Base-by-base conservation (phyloP, 2,113 vertebrate species). In the Cathartes aura region DNA sequence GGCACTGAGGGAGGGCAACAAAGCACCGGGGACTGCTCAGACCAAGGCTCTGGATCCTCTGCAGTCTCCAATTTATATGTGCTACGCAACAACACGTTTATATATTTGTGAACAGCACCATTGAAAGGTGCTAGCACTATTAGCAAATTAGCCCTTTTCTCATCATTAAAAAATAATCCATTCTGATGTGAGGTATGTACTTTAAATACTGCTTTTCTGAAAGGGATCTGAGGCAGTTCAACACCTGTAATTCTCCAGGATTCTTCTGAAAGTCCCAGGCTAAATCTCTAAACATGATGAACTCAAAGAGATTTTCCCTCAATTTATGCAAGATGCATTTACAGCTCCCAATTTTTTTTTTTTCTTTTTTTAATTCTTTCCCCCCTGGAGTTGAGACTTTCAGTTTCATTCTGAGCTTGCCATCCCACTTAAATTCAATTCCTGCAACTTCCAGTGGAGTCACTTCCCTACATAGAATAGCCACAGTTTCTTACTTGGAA, bases 71-170 rank as follows among this genome's bases (percentile, higher is more conserved):
- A 22, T 38, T 79, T 60, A 3, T 3, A 9, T 1, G 15, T 30
- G 21, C 36, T 23, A 27, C 0, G 0, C 58, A 75, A 22, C 0
- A 8, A 55, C 6, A 34, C 2, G 3, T 22, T 72, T 63, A 32
- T 7, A 8, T 7, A 18, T 34, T 72, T 6, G 5, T 45, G 22
- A 82, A 30, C 30, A 72, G 27, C 24, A 71, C 14, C 38, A 59
- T n/a, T 11, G 15, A 74, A 93, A 68, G 34, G 17, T 22, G 5
- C 12, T 34, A 48, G 19, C 29, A 40, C 47, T 82, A 18, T 12
- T 45, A 52, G 26, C 43, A 74, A 88, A 75, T 34, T 5, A 73
- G 26, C 15, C 16, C 48, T 58, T 42, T 90, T 55, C 67, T 60
- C 38, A 19, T 48, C 5, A 55, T 71, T 36, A 66, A 56, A 71